These are phyloP conservation scores for Rhinogobius similis DNA, from an alignment of 2,113 vertebrate species.

Conservation along the genomic window DNA sequence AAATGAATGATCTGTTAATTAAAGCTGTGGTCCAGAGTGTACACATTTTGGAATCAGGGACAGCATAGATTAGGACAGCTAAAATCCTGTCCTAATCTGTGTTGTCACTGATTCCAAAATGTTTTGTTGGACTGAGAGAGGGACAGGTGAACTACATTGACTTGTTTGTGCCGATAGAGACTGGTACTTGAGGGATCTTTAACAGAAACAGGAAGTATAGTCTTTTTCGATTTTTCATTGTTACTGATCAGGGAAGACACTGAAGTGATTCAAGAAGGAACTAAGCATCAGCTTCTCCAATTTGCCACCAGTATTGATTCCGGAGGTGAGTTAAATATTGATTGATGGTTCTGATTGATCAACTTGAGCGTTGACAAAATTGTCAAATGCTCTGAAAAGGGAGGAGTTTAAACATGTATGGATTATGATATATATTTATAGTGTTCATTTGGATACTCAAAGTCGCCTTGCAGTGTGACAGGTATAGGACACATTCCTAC, in stretches of 20 bases:
- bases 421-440: background rate
- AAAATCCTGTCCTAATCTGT: no score
- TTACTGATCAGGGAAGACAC: background rate
- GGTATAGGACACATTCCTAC: background rate
- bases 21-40: constrained; percentile 10
- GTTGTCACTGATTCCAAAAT: no score
- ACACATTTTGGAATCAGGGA: constrained; percentile 9
- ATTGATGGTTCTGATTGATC: background rate
- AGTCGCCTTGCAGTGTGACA: background rate
- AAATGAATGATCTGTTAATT: constrained; percentile 30
- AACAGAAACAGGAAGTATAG: background rate
- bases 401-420: no score
- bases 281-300: background rate
- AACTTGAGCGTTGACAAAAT: background rate
- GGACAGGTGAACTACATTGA: background rate
- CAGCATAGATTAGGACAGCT: constrained; percentile 9
- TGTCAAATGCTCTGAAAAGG: no score
- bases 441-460: background rate
- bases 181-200: background rate
- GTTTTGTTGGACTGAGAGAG: background rate
- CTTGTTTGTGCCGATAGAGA: background rate
- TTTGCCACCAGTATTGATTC: background rate
- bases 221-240: background rate
- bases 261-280: background rate
- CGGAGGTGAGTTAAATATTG: no score